Evolutionary conservation across 2,888 invertebrate species (phyloP).

Genomic region (Philereme transversata): DNA sequence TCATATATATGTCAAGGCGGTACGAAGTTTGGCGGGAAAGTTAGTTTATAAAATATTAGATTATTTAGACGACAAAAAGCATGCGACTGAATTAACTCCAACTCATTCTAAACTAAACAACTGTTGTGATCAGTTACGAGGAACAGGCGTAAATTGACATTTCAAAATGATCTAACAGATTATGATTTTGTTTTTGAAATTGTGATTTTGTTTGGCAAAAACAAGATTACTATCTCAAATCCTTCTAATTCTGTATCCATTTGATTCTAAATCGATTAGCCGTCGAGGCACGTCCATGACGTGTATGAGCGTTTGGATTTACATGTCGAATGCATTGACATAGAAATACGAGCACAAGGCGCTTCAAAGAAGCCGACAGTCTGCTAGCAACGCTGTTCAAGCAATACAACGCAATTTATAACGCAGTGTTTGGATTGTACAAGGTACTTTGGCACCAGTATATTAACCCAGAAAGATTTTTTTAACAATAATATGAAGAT

Average conservation of each 20-base stretch:
- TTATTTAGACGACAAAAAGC: too few relatives aligned
- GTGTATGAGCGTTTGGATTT: constrained; percentile 53
- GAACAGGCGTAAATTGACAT: too few relatives aligned
- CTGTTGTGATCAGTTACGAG: too few relatives aligned
- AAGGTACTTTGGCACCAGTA: neutral
- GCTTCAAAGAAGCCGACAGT: constrained; percentile 24
- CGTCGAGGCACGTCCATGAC: constrained; percentile 49
- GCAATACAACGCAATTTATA: neutral
- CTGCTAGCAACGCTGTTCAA: constrained; percentile 15
- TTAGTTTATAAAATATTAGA: too few relatives aligned
- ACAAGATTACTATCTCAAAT: constrained; percentile 27
- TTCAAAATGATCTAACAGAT: too few relatives aligned
- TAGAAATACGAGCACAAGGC: constrained; percentile 53
- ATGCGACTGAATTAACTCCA: too few relatives aligned
- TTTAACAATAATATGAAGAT: too few relatives aligned
- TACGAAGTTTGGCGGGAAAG: too few relatives aligned
- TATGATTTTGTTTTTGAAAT: too few relatives aligned
- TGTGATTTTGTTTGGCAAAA: neutral
- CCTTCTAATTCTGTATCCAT: constrained; percentile 44
- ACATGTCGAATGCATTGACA: constrained; percentile 56
- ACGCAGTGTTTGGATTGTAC: constrained; percentile 7
- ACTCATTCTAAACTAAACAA: too few relatives aligned
- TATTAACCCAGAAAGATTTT: too few relatives aligned
- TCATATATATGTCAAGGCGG: too few relatives aligned
- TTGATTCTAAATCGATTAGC: constrained; percentile 46